Base-by-base conservation (phyloP, 2,113 vertebrate species). In the Verasper variegatus region DNA sequence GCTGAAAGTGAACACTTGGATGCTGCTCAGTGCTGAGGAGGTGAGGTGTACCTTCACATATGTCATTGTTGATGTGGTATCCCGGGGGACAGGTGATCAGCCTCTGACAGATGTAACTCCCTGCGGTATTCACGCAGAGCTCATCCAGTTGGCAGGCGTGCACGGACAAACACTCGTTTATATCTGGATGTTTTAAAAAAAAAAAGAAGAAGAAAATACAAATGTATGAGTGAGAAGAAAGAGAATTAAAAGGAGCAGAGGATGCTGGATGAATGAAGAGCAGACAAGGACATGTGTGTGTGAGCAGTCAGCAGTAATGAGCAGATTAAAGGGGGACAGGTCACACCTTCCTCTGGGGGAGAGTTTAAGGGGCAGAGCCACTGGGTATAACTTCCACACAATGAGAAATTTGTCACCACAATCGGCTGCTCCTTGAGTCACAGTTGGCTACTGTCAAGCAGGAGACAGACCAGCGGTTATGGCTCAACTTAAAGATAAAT, bases 91-190 rank as follows among this genome's bases (percentile, higher is more conserved):
- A 99, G 82, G 85, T 94, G 77, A 96, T 79, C 10, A 91, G 91
- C 81, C 92, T 94, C 82, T 95, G 90, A 86, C 97, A 98, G 18
- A 49, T 77, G 68, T 95, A 98, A 26, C 96, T 97, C 51, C 96
- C 97, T 10, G 92, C 21, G 0, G 95, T 97, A 85, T 99, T 99
- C 64, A 95, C 14, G 2, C 97, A 99, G 86, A 91, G 94, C 88
- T 98, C 95, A 0, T 92, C 89, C 74, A 86, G 73, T 86, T 94
- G 94, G 90, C 97, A 99, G 8, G 88, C 95, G 70, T 91, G 95
- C 0, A 78, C n/a, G 18, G 95, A 95, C 81, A 96, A 88, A 40
- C 97, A 98, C 91, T 98, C 97, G 3, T 98, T 95, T 70, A 97
- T 79, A 85, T 98, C 97, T 98, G 86, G 55, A 78, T 78, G 3